phyloP scores from a whole-genome alignment of 2,888 invertebrate genomes.

The Brachyptera putata region DNA sequence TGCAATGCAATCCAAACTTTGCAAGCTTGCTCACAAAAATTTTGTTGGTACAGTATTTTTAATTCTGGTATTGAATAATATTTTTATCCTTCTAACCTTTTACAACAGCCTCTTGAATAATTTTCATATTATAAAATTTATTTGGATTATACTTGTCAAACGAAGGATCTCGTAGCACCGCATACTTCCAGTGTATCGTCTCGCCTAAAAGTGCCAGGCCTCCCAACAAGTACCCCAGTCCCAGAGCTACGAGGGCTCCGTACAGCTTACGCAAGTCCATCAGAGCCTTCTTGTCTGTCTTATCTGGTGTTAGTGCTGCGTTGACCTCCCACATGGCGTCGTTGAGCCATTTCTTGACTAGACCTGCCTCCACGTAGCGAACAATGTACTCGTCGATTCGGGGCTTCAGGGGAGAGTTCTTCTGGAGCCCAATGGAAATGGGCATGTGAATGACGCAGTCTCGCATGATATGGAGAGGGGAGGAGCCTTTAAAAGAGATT shows the following conservation, averaged over 20 bases:
- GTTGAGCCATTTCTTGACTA: constrained; percentile 73
- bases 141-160: constrained; percentile 66
- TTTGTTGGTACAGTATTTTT: too few relatives aligned
- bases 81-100: not conserved
- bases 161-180: constrained; percentile 61
- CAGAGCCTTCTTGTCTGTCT: constrained; percentile 47
- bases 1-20: too few relatives aligned
- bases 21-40: too few relatives aligned
- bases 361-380: constrained; percentile 67
- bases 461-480: constrained; percentile 68
- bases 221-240: constrained; percentile 62
- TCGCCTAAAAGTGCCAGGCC: constrained; percentile 56
- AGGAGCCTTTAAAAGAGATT: not conserved
- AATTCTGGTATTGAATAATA: not conserved
- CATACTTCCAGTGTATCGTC: constrained; percentile 60
- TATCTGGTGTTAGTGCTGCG: constrained; percentile 46
- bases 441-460: constrained; percentile 79
- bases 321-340: constrained; percentile 63
- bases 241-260: constrained; percentile 70
- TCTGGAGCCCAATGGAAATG: constrained; percentile 74
- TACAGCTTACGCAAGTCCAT: constrained; percentile 75
- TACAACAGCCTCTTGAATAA: too few relatives aligned
- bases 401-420: constrained; percentile 70
- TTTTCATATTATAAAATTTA: not conserved
- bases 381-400: constrained; percentile 45